Base-by-base conservation (phyloP, 2,113 vertebrate genomes). In the Morone chrysops region DNA sequence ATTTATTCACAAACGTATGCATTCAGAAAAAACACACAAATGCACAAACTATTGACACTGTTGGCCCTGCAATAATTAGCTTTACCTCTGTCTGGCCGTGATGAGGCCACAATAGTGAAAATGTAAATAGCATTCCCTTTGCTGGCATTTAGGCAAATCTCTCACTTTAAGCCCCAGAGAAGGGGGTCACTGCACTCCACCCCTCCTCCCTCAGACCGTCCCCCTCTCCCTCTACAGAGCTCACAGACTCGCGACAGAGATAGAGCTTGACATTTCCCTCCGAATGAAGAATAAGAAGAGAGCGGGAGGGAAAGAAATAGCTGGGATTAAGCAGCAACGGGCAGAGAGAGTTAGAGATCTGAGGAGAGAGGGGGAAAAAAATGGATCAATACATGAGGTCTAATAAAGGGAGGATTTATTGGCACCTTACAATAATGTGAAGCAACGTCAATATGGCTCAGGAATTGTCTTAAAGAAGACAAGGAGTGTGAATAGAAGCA, bases 401-500 rank as follows among this genome's bases (percentile, higher is more conserved):
- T 90, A 92, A 92, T 92, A 93, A 92, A 92, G 66, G 82, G 47
- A 86, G 90, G 93, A 93, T 90, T 93, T 90, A 93, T 90, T 85
- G 86, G 83, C 88, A 87, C 86, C 82, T 82, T 53, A 83, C 80
- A 90, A 92, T 90, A 90, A 90, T 80, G 80, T 89, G 82, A 93
- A 84, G 56, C 38, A 53, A 75, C 60, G 79, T 92, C 89, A 90
- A 92, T 90, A 90, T 48, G 66, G 84, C 82, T 89, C 82, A 81
- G 69, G 74, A 87, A 62, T 81, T 71, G 87, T 80, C 89, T 91
- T 68, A 75, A 88, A 82, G 56, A 76, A 78, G 14, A 36, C 22
- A 72, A 68, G 69, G 70, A 65, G 8, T 45, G 57, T 0, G 47
- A 75, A 80, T 4, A 31, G 61, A 71, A 22, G 56, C 70, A 80